Evolutionary conservation across 2,888 invertebrate species (phyloP), one percentile per base, ranked within the genome.

Genomic region (Drosophila trichaetosa): DNA sequence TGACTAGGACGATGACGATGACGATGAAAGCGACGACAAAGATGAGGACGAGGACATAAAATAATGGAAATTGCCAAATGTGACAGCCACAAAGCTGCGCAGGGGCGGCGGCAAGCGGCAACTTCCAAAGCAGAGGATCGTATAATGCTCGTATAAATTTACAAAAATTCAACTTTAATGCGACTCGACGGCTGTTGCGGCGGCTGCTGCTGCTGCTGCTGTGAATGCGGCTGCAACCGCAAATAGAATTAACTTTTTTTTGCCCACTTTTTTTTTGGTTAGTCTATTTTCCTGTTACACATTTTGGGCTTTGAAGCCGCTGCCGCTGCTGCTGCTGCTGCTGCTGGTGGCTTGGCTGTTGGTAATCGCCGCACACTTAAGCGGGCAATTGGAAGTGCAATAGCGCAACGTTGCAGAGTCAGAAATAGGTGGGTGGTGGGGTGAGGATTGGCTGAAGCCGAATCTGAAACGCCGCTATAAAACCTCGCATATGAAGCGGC

Each of bases 1-100:
- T 49, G 76, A 60, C 69, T 76, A 73, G 68, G 77, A 63, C 54
- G 59, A 49, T 29, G 72, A 70, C 53, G 69, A 76, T 36, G 60
- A 59, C 24, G 36, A 57, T 13, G 40, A 52, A 33, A 57, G 33
- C 34, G 62, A 61, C 64, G 73, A 72, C 66, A 68, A 76, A 73
- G 76, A 68, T 73, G 78, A 81, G 89, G 89, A 88, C 85, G 80
- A 76, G 84, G 85, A 89, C 86, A 88, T 86, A 77, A 90, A 86
- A 86, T 86, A 87, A 86, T 90, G 87, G 89, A 88, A 90, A 86
- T 88, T 86, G 90, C 90, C 86, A 90, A 88, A 90, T 90, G 89
- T 90, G 85, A 88, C 90, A 86, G 87, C 79, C 87, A 90, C 87
- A 88, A 90, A 90, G 89, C 83, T 74, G 69, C 60, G 84, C 81